Conservation (phyloP, 2,888 invertebrate genomes). For the Aelia acuminata region DNA sequence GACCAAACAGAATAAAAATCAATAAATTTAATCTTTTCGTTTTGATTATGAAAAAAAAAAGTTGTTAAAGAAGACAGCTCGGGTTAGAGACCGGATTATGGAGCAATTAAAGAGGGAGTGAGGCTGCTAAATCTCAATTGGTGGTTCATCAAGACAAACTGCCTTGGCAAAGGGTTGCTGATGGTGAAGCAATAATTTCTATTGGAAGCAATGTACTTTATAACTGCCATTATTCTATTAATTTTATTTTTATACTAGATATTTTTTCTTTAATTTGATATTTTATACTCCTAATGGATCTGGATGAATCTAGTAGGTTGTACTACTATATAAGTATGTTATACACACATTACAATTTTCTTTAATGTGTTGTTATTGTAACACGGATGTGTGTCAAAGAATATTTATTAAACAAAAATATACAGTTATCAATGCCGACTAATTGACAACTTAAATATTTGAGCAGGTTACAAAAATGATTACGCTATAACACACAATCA, state of each 20-base stretch:
- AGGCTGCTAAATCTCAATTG: neutral
- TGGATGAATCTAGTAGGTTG: neutral
- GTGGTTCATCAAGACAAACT: constrained; percentile 18
- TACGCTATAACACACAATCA: too few relatives aligned
- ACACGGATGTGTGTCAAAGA: too few relatives aligned
- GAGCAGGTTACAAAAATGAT: too few relatives aligned
- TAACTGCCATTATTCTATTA: neutral
- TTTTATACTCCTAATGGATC: neutral
- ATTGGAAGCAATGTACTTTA: neutral
- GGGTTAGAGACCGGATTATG: neutral
- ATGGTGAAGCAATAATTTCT: neutral
- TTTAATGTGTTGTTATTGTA: too few relatives aligned
- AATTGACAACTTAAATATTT: too few relatives aligned
- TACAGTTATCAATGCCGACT: too few relatives aligned
- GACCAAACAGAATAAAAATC: too few relatives aligned
- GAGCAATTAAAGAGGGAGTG: neutral
- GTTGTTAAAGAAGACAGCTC: neutral
- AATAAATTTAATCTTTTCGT: too few relatives aligned
- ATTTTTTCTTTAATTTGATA: neutral
- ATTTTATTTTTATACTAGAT: neutral
- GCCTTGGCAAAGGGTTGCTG: neutral
- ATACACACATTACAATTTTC: too few relatives aligned
- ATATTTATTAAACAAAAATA: too few relatives aligned
- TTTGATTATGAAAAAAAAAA: too few relatives aligned
- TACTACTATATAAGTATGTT: too few relatives aligned